Conservation (phyloP, 2,888 invertebrate species). For the Ceratothoa steindachneri region DNA sequence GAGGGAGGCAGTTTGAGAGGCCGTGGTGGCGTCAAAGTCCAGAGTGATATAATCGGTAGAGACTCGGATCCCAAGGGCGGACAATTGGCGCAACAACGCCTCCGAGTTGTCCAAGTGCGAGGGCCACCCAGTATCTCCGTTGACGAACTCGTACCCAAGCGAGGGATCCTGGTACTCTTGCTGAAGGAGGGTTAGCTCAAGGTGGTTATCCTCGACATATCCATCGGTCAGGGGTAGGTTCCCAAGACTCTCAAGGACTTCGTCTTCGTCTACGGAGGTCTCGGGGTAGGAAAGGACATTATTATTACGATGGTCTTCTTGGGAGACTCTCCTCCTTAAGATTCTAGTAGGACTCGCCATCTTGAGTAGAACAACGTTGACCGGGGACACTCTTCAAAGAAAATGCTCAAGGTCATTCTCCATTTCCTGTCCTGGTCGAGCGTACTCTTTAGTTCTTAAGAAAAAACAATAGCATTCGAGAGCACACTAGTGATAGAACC, state of each 20-base stretch:
- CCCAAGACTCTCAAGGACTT: conserved; percentile 17
- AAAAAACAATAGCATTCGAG: too few relatives aligned
- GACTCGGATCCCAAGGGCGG: conserved; percentile 33
- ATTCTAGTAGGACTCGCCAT: not conserved
- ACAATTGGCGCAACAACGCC: conserved; percentile 33
- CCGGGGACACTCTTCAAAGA: too few relatives aligned
- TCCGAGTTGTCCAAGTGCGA: conserved; percentile 36
- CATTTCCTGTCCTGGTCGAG: too few relatives aligned
- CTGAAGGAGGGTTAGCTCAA: conserved; percentile 37
- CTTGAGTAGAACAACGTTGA: not conserved
- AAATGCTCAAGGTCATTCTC: too few relatives aligned
- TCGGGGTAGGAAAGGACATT: not conserved
- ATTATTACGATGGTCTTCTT: not conserved
- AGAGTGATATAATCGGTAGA: conserved; percentile 32
- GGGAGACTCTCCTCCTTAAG: not conserved
- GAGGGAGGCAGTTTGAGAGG: conserved; percentile 24
- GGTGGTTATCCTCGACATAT: conserved; percentile 41
- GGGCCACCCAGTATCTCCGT: not conserved
- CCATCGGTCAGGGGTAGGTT: conserved; percentile 32
- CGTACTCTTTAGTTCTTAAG: too few relatives aligned
- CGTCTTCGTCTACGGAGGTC: conserved; percentile 14
- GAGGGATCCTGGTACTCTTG: conserved; percentile 42
- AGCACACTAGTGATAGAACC: too few relatives aligned
- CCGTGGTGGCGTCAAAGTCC: conserved; percentile 30
- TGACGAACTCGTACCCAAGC: conserved; percentile 38